These are phyloP conservation scores for Threskiornis aethiopicus DNA, from an alignment of 2,797 vertebrate species.

Conservation along the genomic window DNA sequence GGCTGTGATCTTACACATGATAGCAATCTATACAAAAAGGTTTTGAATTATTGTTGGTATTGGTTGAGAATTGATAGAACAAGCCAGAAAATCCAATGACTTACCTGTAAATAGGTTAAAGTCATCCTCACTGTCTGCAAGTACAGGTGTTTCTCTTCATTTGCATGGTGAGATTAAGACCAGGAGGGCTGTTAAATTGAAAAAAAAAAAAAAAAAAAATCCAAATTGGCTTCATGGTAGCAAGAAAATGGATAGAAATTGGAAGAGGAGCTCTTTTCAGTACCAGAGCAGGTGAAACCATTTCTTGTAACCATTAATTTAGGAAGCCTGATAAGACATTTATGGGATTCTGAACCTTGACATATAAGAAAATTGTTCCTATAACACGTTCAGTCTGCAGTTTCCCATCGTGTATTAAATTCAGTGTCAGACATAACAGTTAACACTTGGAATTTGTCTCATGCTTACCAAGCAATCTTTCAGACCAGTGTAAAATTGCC, in stretches of 20 bases:
- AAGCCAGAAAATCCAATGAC: neutral
- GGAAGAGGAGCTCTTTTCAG: neutral
- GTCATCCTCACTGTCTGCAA: neutral
- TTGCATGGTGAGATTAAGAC: neutral
- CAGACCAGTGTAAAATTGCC: neutral
- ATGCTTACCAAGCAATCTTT: constrained; percentile 1
- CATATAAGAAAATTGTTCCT: constrained; percentile 11
- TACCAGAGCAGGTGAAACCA: neutral
- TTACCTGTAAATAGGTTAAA: neutral
- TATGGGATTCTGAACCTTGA: constrained; percentile 11
- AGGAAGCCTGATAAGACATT: neutral
- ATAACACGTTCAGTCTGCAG: neutral
- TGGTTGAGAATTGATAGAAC: neutral
- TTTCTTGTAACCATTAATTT: constrained; percentile 17
- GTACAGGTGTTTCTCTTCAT: neutral
- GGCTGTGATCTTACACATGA: neutral
- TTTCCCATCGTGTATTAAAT: neutral
- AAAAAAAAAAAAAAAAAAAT: neutral
- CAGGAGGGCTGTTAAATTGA: neutral
- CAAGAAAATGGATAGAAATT: constrained; percentile 2
- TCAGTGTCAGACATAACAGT: neutral
- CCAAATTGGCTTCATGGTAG: neutral
- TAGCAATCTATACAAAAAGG: neutral
- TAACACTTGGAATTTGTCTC: constrained; percentile 5
- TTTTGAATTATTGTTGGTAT: neutral